phyloP scores from a whole-genome alignment of 1,140 invertebrate species.

The Heliconius melpomene region DNA sequence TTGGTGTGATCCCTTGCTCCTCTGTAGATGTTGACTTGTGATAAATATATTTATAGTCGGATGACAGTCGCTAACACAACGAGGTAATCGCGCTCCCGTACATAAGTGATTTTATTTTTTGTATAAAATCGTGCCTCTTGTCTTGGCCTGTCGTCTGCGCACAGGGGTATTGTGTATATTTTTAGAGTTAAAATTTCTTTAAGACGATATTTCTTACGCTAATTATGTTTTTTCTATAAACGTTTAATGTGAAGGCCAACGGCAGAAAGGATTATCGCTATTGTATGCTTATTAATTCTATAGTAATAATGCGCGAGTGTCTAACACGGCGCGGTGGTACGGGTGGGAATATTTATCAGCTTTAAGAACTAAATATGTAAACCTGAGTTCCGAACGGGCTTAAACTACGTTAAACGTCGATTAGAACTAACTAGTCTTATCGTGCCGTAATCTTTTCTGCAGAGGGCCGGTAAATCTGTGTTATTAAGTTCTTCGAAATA shows the following conservation, averaged over 20 bases:
- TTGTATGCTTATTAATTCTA: conserved; percentile 49
- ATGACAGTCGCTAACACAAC: conserved; percentile 78
- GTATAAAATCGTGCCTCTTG: conserved; percentile 79
- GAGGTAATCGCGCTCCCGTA: conserved; percentile 74
- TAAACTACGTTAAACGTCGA: conserved; percentile 50
- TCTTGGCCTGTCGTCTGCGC: conserved; percentile 79
- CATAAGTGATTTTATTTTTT: conserved; percentile 78
- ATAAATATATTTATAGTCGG: conserved; percentile 74
- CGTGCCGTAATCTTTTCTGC: conserved; percentile 64
- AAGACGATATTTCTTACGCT: conserved; percentile 60
- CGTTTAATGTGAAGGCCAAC: conserved; percentile 61
- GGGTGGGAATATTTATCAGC: conserved; percentile 58
- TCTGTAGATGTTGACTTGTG: conserved; percentile 69
- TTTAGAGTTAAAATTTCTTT: conserved; percentile 67
- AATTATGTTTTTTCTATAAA: conserved; percentile 75
- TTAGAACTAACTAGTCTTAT: conserved; percentile 66
- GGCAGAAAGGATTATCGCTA: conserved; percentile 62
- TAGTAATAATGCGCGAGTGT: conserved; percentile 54
- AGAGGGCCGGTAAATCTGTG: conserved; percentile 72
- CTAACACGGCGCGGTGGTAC: conserved; percentile 54
- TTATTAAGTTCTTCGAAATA: conserved; percentile 72
- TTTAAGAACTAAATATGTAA: conserved; percentile 52
- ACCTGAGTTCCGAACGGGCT: conserved; percentile 51
- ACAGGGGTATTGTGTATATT: conserved; percentile 74
- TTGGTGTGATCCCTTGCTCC: conserved; percentile 51